phyloP scores from a whole-genome alignment of 64 coral and sea anemone genomes.

The Pachyseris speciosa region DNA sequence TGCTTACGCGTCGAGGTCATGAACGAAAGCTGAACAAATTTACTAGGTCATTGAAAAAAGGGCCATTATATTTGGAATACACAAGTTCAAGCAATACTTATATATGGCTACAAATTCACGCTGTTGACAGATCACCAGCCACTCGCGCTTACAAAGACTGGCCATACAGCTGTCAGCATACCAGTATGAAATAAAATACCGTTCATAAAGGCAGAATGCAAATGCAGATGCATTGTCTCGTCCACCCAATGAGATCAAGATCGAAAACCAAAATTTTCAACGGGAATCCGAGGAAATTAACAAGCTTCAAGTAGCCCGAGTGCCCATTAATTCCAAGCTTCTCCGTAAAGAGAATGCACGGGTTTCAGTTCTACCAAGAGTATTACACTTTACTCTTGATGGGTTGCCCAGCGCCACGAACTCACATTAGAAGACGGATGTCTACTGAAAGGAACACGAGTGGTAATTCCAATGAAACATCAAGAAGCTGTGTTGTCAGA shows the following conservation, averaged over 20 bases:
- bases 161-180: conserved; percentile 10
- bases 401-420: conserved; percentile 45
- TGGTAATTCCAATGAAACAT: conserved; percentile 14
- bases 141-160: conserved; percentile 17
- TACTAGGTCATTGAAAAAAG: conserved; percentile 14
- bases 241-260: not conserved
- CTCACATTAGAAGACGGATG: conserved; percentile 43
- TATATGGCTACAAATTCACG: conserved; percentile 33
- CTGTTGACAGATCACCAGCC: conserved; percentile 35
- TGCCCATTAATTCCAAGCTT: conserved; percentile 16
- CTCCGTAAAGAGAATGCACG: conserved; percentile 20
- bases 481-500: conserved; percentile 24
- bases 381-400: not conserved
- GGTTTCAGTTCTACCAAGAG: not conserved
- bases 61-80: conserved; percentile 43
- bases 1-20: not conserved
- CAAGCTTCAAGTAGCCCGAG: conserved; percentile 29
- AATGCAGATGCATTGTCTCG: conserved; percentile 36
- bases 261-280: no score
- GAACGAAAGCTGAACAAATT: not conserved
- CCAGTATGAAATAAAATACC: conserved; percentile 13
- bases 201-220: not conserved
- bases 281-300: not conserved
- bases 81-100: conserved; percentile 20
- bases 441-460: conserved; percentile 36